Evolutionary conservation across 2,113 vertebrate genomes (phyloP), one percentile per base, ranked within the genome.

Genomic region (Chloropsis hardwickii): DNA sequence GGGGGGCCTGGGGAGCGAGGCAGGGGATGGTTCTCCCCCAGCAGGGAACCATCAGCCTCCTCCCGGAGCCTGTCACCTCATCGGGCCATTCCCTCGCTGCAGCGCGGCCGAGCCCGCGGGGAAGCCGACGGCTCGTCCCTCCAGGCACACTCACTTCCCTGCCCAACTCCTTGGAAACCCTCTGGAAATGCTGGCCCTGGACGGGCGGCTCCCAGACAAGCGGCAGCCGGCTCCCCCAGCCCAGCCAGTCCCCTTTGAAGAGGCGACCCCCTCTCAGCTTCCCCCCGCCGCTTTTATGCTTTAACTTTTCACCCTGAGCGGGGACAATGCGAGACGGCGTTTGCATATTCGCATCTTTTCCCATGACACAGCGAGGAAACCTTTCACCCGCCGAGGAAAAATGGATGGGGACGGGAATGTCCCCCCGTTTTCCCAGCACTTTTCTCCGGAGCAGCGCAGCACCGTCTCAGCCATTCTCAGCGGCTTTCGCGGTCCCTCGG

Each of bases 281-380:
- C 58, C 86, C 64, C 62, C 35, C 23, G 16, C 39, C 37, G 79
- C 94, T 96, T 97, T 96, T 87, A 87, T 93, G 91, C 96, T 94
- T 97, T 96, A 97, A 95, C 97, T 96, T 96, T 97, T 96, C 96
- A 96, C 97, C 95, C 94, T 90, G 85, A 94, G 70, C 39, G 16
- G 70, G 80, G 88, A 97, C 95, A 97, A 97, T 95, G 89, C 69
- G 65, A 64, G 61, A 88, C 79, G 31, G 66, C 35, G 61, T 91
- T 94, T 88, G 92, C 83, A 94, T 92, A 96, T 96, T 96, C 84
- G 94, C 96, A 97, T 96, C 78, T 91, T 93, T 96, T 97, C 89
- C 71, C 88, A 87, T 81, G 88, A 81, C 94, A 96, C 89, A 80
- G 94, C 11, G 24, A 91, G 61, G 81, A 83, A 95, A 86, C 81